phyloP scores from a whole-genome alignment of 2,113 vertebrate genomes.

The Chionis minor region DNA sequence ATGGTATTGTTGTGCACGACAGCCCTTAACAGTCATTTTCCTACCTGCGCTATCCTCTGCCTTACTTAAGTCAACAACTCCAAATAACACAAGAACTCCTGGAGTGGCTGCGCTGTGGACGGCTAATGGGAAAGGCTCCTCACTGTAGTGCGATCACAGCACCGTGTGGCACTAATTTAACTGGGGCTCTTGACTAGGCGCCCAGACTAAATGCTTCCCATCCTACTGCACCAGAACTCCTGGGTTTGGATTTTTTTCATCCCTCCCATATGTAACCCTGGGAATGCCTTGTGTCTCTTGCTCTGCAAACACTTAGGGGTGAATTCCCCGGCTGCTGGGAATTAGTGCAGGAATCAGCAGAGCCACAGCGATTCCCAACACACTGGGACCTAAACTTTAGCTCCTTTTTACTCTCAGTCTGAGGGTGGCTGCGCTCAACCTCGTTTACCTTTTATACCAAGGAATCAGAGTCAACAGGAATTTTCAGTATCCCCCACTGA shows the following conservation, averaged over 20 bases:
- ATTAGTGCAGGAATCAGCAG: neutral
- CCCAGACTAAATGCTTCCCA: slow-evolving; percentile 30
- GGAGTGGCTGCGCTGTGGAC: accelerated
- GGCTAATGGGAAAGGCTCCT: neutral
- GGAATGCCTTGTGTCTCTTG: accelerated
- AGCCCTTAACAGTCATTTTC: slow-evolving; percentile 54
- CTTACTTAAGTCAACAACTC: slow-evolving; percentile 32
- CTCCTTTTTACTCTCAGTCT: neutral
- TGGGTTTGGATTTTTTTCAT: neutral
- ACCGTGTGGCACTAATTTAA: neutral
- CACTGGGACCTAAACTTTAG: neutral
- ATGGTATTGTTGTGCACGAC: neutral
- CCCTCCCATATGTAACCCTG: neutral
- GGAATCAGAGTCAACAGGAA: neutral
- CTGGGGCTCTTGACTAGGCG: slow-evolving; percentile 8
- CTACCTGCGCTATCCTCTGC: slow-evolving; percentile 55
- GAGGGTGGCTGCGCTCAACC: neutral
- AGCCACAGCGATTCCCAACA: neutral
- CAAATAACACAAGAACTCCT: neutral
- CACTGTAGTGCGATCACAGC: neutral
- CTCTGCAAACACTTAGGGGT: neutral
- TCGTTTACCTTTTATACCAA: neutral
- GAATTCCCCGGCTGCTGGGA: neutral
- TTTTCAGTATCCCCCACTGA: neutral
- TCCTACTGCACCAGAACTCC: neutral